These are phyloP conservation scores for Sthenelais limicola DNA, from an alignment of 2,888 invertebrate genomes.

Conservation along the genomic window DNA sequence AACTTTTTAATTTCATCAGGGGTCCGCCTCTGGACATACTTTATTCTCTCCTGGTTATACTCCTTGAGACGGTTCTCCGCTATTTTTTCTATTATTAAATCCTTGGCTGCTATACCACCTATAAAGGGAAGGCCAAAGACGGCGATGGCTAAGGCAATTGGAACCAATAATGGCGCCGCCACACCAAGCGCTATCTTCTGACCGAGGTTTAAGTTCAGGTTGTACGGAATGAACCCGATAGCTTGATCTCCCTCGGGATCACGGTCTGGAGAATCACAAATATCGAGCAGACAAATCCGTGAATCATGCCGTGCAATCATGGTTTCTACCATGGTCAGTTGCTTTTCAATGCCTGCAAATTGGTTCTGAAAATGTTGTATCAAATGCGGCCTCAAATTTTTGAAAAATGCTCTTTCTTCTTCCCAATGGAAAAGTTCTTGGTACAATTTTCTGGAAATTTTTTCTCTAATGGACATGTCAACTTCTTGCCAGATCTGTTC, in stretches of 20 bases:
- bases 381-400: constrained; percentile 51
- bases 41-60: constrained; percentile 46
- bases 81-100: constrained; percentile 48
- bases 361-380: constrained; percentile 50
- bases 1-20: constrained; percentile 51
- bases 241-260: constrained; percentile 24
- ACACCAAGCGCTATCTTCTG: constrained; percentile 52
- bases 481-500: constrained; percentile 46
- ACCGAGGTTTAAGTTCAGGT: constrained; percentile 43
- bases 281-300: constrained; percentile 34
- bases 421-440: constrained; percentile 53
- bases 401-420: constrained; percentile 50
- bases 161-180: constrained; percentile 53
- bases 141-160: constrained; percentile 55
- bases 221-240: constrained; percentile 41
- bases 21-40: constrained; percentile 49
- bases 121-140: constrained; percentile 55
- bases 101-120: constrained; percentile 53
- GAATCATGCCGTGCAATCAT: constrained; percentile 50
- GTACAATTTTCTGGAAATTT: constrained; percentile 40
- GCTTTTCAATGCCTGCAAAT: constrained; percentile 56
- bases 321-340: constrained; percentile 54
- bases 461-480: constrained; percentile 40
- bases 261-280: constrained; percentile 37
- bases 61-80: constrained; percentile 50